Conservation (phyloP, 2,113 vertebrate species). For the Bubalus kerabau region DNA sequence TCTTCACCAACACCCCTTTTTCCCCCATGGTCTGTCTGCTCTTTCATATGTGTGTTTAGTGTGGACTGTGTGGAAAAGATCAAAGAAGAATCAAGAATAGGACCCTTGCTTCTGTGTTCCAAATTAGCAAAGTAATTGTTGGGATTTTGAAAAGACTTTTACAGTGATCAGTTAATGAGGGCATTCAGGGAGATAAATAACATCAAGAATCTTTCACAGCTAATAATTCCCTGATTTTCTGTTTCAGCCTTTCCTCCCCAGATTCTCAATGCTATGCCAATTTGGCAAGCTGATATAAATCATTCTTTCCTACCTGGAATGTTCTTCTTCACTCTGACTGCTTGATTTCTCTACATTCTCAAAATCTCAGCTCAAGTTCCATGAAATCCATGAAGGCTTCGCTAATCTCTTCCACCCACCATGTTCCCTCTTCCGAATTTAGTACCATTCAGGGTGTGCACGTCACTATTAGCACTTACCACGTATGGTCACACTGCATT, state of each 20-base stretch:
- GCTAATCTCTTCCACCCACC: background rate
- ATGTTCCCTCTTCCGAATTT: background rate
- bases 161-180: background rate
- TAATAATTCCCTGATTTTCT: background rate
- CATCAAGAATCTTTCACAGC: background rate
- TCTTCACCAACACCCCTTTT: background rate
- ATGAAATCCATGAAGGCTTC: background rate
- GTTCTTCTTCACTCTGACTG: background rate
- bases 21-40: background rate
- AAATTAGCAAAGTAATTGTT: background rate
- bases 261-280: background rate
- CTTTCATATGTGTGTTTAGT: background rate
- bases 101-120: background rate
- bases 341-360: background rate
- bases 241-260: background rate
- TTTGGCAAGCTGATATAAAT: background rate
- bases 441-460: background rate
- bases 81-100: background rate
- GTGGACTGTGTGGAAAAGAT: background rate
- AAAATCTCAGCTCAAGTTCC: background rate
- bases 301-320: background rate
- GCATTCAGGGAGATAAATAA: background rate
- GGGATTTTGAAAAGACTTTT: slow-evolving; percentile 13
- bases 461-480: background rate
- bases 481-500: background rate